Evolutionary conservation across 2,888 invertebrate species (phyloP).

Genomic region (Hylaea fasciaria): DNA sequence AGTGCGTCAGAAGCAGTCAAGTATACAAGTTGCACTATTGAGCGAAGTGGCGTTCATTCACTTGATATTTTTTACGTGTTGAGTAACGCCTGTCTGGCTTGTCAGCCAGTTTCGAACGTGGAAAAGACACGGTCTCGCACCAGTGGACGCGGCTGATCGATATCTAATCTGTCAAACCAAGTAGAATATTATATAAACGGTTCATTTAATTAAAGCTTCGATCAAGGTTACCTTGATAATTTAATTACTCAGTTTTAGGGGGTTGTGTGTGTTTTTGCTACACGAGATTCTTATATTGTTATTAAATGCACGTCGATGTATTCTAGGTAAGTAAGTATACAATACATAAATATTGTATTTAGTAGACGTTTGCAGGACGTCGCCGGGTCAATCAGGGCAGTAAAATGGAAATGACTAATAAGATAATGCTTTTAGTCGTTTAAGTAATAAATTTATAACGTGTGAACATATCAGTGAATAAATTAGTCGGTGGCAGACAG

Average conservation of each 20-base stretch:
- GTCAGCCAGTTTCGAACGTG: slow-evolving; percentile 30
- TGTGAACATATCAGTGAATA: slow-evolving; percentile 47
- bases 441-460: slow-evolving; percentile 38
- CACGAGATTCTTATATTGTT: neutral
- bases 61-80: slow-evolving; percentile 32
- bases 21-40: slow-evolving; percentile 17
- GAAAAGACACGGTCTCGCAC: slow-evolving; percentile 45
- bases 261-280: neutral
- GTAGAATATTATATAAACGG: slow-evolving; percentile 22
- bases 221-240: slow-evolving; percentile 19
- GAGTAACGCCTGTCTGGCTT: slow-evolving; percentile 32
- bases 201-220: slow-evolving; percentile 15
- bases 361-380: slow-evolving; percentile 1
- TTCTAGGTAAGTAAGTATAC: neutral
- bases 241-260: neutral
- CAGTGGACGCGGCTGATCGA: slow-evolving; percentile 39
- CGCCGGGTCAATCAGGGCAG: slow-evolving; percentile 14
- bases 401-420: slow-evolving; percentile 30
- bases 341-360: no score
- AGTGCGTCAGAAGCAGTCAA: slow-evolving; percentile 26
- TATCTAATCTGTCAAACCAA: slow-evolving; percentile 23
- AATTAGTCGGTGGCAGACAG: slow-evolving; percentile 47
- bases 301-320: neutral
- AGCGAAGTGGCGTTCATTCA: slow-evolving; percentile 27
- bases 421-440: slow-evolving; percentile 25